Base-by-base conservation (phyloP, 2,888 invertebrate genomes). In the Aromia moschata region DNA sequence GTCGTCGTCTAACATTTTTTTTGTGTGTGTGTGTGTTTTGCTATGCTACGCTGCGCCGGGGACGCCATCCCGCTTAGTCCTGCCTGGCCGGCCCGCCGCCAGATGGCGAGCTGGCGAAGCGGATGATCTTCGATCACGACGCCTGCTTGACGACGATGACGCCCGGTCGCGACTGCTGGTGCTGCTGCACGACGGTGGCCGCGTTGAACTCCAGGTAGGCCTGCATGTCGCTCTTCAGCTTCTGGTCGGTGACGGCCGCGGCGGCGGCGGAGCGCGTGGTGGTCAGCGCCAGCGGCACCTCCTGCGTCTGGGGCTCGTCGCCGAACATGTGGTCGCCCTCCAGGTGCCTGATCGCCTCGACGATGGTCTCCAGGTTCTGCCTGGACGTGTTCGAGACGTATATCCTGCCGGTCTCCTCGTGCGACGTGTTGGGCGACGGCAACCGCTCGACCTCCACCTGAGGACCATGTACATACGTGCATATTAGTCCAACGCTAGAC, bases 291-390 rank as follows among this genome's bases (percentile, higher is more conserved):
- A 88, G 81, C 10, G 89, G 88, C 10, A 77, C 77, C 49, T 87
- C 86, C 67, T 83, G 82, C 67, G 77, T 70, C 15, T 74, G 73
- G 33, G 86, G 83, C 72, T 88, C 90, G 73, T 94, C 94, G 65
- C 90, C 88, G 82, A 96, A 96, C 77, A 96, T 83, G 80, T 95
- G 94, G 79, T 96, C 97, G 36, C 98, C 98, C 80, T 99, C 98
- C 69, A 99, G 83, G 79, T 98, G 98, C 33, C 97, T 89, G 75
- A 99, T 98, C 55, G 99, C 99, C 81, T 98, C 98, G 33, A 98
- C 96, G 69, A 99, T 98, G 10, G 98, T 98, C 82, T 98, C 97
- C 72, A 99, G 85, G 81, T 97, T 98, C 80, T 96, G 95, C 54
- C 96, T 89, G 64, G 95, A 94, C 49, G 92, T 92, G 67, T 88